Percentiles rank a stretch among this genome's conserved stretches.
These are phyloP conservation scores for Sminthurinus signatus DNA, from an alignment of 1,140 invertebrate species.

Conservation along the genomic window DNA sequence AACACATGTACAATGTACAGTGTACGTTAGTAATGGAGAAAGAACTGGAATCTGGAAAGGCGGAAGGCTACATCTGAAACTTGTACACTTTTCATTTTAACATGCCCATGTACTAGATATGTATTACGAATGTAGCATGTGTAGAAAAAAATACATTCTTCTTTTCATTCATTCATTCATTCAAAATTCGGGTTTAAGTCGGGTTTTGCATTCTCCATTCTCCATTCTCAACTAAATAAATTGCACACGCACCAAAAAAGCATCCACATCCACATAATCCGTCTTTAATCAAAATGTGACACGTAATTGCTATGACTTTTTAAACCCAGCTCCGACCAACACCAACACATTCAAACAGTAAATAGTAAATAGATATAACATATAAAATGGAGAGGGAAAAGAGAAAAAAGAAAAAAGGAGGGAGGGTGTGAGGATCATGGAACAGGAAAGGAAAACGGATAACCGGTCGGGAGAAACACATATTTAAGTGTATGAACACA, in stretches of 20 bases:
- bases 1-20: not conserved
- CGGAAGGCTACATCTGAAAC: too few species aligned
- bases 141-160: too few species aligned
- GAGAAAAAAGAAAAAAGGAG: not conserved
- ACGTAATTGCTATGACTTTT: slow-evolving; percentile 31
- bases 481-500: too few species aligned
- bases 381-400: not conserved
- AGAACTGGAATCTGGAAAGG: too few species aligned
- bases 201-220: not conserved
- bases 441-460: not conserved
- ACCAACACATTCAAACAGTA: too few species aligned
- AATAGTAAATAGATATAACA: too few species aligned
- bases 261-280: slow-evolving; percentile 18
- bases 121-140: too few species aligned
- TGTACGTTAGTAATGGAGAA: not conserved
- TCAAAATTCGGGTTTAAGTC: not conserved
- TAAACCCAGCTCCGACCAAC: slow-evolving; percentile 3
- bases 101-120: too few species aligned
- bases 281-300: slow-evolving; percentile 36
- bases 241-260: not conserved
- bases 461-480: too few species aligned
- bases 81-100: too few species aligned
- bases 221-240: too few species aligned
- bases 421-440: not conserved
- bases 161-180: too few species aligned